Evolutionary conservation across 2,888 invertebrate species (phyloP).

Genomic region (Xestia sexstrigata): DNA sequence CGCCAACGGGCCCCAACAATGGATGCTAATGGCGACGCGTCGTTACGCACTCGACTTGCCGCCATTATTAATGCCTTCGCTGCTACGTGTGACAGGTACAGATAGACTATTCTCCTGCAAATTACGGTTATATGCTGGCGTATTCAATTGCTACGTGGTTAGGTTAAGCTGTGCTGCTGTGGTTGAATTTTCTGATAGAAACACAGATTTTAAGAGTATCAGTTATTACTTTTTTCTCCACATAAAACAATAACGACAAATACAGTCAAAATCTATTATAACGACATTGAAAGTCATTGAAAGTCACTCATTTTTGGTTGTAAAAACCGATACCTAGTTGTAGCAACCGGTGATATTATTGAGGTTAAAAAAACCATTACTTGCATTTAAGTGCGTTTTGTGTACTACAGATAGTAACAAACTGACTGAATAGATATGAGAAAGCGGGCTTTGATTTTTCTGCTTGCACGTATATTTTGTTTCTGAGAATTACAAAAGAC

Average conservation of each 20-base stretch:
- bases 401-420: no score
- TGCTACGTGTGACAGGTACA: conserved; percentile 62
- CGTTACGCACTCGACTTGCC: conserved; percentile 77
- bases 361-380: no score
- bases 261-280: no score
- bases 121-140: conserved; percentile 35
- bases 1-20: conserved; percentile 80
- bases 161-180: conserved; percentile 13
- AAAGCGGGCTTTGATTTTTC: no score
- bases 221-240: background rate
- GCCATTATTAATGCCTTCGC: conserved; percentile 60
- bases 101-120: conserved; percentile 52
- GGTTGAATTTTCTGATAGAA: background rate
- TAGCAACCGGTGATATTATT: no score
- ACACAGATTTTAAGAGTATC: background rate
- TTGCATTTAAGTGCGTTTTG: no score
- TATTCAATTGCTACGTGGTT: conserved; percentile 20
- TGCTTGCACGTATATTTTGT: no score
- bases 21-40: conserved; percentile 82
- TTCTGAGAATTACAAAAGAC: no score
- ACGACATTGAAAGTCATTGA: no score
- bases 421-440: no score
- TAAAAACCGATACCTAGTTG: no score
- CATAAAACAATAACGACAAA: background rate
- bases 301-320: no score